Percentiles rank a stretch among this genome's conserved stretches.
Conservation (phyloP, 2,888 invertebrate genomes). For the Mesorhabditis belari region DNA sequence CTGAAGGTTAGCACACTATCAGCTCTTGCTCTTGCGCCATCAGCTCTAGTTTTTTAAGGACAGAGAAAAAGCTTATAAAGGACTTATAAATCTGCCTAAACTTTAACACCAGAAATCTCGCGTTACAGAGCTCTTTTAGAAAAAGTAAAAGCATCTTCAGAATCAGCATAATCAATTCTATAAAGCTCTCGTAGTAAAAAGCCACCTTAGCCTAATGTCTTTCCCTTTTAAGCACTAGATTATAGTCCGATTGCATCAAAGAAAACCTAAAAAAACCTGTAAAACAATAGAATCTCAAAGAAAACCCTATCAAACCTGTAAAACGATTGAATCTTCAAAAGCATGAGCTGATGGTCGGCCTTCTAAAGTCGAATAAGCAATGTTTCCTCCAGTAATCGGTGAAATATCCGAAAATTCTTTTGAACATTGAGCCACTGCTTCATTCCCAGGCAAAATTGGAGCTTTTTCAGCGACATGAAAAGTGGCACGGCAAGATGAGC, state of each 20-base stretch:
- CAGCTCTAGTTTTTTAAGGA: no score
- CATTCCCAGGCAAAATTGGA: constrained; percentile 69
- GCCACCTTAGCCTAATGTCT: no score
- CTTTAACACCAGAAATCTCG: constrained; percentile 87
- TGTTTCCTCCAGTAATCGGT: constrained; percentile 81
- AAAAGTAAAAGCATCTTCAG: constrained; percentile 94
- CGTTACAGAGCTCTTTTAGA: constrained; percentile 78
- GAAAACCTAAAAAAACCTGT: no score
- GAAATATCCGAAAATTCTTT: constrained; percentile 95
- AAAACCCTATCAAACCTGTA: constrained; percentile 67
- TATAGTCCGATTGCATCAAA: no score
- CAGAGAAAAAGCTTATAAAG: no score
- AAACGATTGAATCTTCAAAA: constrained; percentile 79
- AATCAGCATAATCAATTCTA: constrained; percentile 69
- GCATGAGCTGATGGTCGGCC: constrained; percentile 81
- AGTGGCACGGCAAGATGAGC: constrained; percentile 79
- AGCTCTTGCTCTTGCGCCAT: no score
- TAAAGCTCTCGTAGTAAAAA: constrained; percentile 5
- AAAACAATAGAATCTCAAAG: no score
- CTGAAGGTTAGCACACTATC: no score
- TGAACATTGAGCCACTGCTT: constrained; percentile 91
- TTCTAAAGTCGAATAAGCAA: constrained; percentile 51
- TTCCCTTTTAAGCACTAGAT: no score
- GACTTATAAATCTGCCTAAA: background rate
- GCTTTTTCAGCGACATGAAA: constrained; percentile 76